Percentiles rank a stretch among this genome's conserved stretches.
These are phyloP conservation scores for Oryzias sinensis DNA, from an alignment of 2,797 vertebrate genomes.

Conservation along the genomic window DNA sequence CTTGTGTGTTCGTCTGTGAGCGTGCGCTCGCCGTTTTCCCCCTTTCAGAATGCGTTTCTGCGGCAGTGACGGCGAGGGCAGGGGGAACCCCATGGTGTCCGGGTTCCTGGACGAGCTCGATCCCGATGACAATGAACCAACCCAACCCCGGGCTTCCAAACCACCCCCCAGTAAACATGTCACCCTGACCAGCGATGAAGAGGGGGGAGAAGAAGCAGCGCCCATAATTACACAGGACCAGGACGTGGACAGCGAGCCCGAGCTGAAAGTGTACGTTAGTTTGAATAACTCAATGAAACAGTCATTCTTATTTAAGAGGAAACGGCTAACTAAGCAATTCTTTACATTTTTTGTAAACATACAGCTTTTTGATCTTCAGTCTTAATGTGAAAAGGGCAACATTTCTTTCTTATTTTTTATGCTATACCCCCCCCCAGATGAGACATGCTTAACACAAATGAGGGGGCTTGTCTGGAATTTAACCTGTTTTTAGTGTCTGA, in stretches of 20 bases:
- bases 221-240: constrained; percentile 49
- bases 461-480: too few species aligned
- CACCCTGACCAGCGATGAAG: constrained; percentile 87
- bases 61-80: constrained; percentile 83
- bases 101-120: constrained; percentile 93
- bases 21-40: neutral
- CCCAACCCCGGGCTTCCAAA: constrained; percentile 44
- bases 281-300: too few species aligned
- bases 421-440: too few species aligned
- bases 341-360: too few species aligned
- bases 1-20: neutral
- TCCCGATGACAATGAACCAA: constrained; percentile 78
- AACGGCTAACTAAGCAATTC: too few species aligned
- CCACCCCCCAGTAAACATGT: constrained; percentile 75
- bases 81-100: constrained; percentile 92
- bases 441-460: neutral
- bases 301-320: neutral
- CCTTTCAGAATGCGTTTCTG: too few species aligned
- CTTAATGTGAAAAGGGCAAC: too few species aligned
- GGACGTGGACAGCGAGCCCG: constrained; percentile 67
- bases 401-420: neutral
- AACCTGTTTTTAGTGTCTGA: too few species aligned
- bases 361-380: too few species aligned
- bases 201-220: constrained; percentile 50
- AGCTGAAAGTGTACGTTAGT: constrained; percentile 76